Conservation (phyloP, 1,140 invertebrate genomes). For the Drosophila kurseongensis region DNA sequence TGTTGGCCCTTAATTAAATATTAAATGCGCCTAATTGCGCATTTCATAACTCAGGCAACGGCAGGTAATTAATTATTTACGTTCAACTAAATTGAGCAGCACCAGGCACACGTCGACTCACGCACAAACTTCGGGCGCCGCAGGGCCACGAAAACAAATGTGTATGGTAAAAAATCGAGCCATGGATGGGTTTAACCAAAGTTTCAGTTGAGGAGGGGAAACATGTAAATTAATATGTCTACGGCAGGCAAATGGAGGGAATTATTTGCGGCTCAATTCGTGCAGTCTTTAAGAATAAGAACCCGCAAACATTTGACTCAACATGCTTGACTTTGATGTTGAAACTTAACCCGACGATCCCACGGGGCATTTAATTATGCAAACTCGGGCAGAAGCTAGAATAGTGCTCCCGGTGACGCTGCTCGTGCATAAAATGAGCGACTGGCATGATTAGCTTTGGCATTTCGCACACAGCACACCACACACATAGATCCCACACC, state of each 20-base stretch:
- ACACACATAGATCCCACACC: not conserved
- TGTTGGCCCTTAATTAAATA: constrained; percentile 79
- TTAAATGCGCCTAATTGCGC: constrained; percentile 80
- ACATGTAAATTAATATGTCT: constrained; percentile 52
- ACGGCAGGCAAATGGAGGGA: constrained; percentile 27
- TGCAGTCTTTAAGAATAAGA: constrained; percentile 27
- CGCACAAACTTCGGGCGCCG: constrained; percentile 46
- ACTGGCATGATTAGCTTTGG: constrained; percentile 55
- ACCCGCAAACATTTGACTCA: constrained; percentile 9
- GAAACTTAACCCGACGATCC: constrained; percentile 19
- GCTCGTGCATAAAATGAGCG: constrained; percentile 38
- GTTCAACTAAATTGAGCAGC: constrained; percentile 79
- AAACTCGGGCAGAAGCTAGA: constrained; percentile 9
- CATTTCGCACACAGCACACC: constrained; percentile 5
- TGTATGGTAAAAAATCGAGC: constrained; percentile 29
- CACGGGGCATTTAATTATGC: constrained; percentile 51
- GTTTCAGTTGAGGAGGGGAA: not conserved
- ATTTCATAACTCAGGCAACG: constrained; percentile 80
- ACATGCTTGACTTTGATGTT: constrained; percentile 49
- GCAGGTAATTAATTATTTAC: constrained; percentile 81
- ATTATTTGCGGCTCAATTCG: constrained; percentile 4
- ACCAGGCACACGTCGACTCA: constrained; percentile 55
- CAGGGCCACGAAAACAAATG: constrained; percentile 45
- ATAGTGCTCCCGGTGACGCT: constrained; percentile 1
- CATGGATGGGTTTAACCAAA: constrained; percentile 1